Evolutionary conservation across 2,888 invertebrate genomes (phyloP).

Genomic region (Hymenopus coronatus): DNA sequence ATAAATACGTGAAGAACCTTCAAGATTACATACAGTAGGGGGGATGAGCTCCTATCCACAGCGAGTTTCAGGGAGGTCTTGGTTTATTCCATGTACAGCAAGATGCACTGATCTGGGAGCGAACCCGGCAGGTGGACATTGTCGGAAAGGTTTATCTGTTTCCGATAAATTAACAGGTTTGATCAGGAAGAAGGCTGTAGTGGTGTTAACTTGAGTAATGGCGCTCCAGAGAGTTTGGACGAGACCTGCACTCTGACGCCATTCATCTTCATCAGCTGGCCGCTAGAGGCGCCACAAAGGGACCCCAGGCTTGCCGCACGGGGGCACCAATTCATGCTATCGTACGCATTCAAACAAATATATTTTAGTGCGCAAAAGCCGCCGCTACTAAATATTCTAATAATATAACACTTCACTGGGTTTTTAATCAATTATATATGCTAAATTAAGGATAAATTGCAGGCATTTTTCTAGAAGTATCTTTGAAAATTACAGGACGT

Average conservation of each 20-base stretch:
- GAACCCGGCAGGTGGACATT: neutral
- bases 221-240: neutral
- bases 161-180: neutral
- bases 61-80: too few relatives aligned
- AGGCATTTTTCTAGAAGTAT: too few relatives aligned
- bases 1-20: too few relatives aligned
- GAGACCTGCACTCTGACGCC: neutral
- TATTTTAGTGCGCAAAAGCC: too few relatives aligned
- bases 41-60: too few relatives aligned
- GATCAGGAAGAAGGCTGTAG: neutral
- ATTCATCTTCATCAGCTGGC: conserved; percentile 7
- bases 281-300: neutral
- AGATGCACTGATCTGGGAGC: neutral
- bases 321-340: neutral
- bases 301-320: neutral
- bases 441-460: too few relatives aligned
- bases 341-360: neutral
- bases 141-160: neutral
- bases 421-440: too few relatives aligned
- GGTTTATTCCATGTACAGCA: too few relatives aligned
- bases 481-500: too few relatives aligned
- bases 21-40: too few relatives aligned
- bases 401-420: too few relatives aligned
- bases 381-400: too few relatives aligned
- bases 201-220: conserved; percentile 10